Evolutionary conservation across 2,888 invertebrate species (phyloP).

Genomic region (Polydrusus tereticollis): DNA sequence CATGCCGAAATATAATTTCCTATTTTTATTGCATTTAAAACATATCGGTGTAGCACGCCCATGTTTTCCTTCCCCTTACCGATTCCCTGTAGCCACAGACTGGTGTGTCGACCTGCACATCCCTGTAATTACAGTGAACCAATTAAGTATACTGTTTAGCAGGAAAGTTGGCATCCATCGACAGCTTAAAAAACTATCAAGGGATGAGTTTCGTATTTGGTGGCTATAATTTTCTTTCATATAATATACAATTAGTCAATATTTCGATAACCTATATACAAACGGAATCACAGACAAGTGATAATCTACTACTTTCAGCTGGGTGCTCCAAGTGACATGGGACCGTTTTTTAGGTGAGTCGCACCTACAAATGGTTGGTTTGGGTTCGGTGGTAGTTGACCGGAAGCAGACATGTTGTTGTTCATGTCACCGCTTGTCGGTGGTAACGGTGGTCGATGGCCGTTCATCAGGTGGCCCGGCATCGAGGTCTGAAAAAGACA

Average conservation of each 20-base stretch:
- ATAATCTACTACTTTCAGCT: slow-evolving; percentile 70
- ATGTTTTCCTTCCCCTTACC: no score
- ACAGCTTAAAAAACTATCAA: no score
- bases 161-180: no score
- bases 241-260: background rate
- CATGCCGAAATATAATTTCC: no score
- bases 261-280: slow-evolving; percentile 16
- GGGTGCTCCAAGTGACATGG: slow-evolving; percentile 73
- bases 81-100: no score
- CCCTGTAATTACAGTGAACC: no score
- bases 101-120: no score
- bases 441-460: slow-evolving; percentile 62
- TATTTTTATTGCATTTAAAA: no score
- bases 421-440: slow-evolving; percentile 74
- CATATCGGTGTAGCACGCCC: no score
- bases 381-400: slow-evolving; percentile 63
- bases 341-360: slow-evolving; percentile 64
- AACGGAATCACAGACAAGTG: slow-evolving; percentile 42
- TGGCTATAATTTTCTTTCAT: no score
- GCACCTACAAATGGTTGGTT: slow-evolving; percentile 71
- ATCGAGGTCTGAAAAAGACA: slow-evolving; percentile 62
- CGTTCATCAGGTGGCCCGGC: slow-evolving; percentile 71
- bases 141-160: no score
- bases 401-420: slow-evolving; percentile 76
- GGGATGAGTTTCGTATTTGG: no score